These are phyloP conservation scores for Sebastes minor DNA, from an alignment of 2,797 vertebrate species.

Conservation along the genomic window DNA sequence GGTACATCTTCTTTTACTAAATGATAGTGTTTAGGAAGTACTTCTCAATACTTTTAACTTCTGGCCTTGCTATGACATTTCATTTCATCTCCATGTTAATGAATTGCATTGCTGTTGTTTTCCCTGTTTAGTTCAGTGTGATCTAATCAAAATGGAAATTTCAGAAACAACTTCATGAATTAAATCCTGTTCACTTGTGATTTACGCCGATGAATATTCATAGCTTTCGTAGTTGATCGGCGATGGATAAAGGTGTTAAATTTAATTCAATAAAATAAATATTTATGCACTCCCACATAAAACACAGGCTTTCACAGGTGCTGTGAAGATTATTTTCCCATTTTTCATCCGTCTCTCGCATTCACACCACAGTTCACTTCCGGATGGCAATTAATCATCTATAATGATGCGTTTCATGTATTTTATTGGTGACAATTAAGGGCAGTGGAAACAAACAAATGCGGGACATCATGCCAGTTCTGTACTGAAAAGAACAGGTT, in stretches of 20 bases:
- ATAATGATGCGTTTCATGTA: slow-evolving; percentile 59
- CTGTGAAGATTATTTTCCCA: slow-evolving; percentile 38
- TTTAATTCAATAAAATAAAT: slow-evolving; percentile 58
- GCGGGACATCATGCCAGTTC: slow-evolving; percentile 13
- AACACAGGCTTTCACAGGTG: slow-evolving; percentile 49
- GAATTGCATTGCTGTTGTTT: slow-evolving; percentile 42
- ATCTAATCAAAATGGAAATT: slow-evolving; percentile 59
- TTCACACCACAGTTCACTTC: slow-evolving; percentile 42
- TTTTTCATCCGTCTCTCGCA: slow-evolving; percentile 51
- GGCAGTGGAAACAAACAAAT: slow-evolving; percentile 50
- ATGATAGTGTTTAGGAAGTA: not conserved
- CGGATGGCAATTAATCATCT: slow-evolving; percentile 65
- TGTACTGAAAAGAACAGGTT: not conserved
- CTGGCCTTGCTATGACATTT: not conserved
- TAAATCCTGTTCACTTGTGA: slow-evolving; percentile 28
- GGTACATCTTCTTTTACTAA: not conserved
- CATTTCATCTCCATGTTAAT: slow-evolving; percentile 35
- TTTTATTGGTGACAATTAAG: slow-evolving; percentile 63
- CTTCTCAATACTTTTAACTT: not conserved
- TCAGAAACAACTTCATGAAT: slow-evolving; percentile 48
- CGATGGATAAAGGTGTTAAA: slow-evolving; percentile 46
- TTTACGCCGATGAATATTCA: slow-evolving; percentile 58
- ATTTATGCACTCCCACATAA: slow-evolving; percentile 60
- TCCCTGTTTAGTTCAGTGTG: slow-evolving; percentile 19
- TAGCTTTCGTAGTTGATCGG: slow-evolving; percentile 22